Conservation (phyloP, 1,140 invertebrate species). For the Nylanderia fulva region DNA sequence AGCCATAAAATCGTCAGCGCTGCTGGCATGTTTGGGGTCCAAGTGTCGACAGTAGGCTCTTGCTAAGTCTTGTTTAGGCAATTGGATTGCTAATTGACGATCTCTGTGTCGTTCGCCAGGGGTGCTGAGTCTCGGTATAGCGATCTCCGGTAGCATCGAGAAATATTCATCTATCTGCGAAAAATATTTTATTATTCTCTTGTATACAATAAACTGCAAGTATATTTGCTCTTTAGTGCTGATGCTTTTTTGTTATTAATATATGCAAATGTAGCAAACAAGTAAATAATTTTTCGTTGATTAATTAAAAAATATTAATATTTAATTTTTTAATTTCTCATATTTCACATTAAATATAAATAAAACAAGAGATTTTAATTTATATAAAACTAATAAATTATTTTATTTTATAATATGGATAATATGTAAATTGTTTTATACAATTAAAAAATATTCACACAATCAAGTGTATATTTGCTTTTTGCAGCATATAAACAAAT, state of each 20-base stretch:
- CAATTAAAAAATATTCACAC: no score
- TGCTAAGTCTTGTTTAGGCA: slow-evolving; percentile 98
- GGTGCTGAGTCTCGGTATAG: slow-evolving; percentile 91
- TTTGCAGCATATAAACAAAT: no score
- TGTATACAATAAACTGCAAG: not conserved
- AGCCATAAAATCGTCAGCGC: slow-evolving; percentile 95
- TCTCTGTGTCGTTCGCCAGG: slow-evolving; percentile 92
- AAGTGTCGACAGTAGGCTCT: slow-evolving; percentile 95
- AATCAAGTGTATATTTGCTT: no score
- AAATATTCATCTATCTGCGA: slow-evolving; percentile 89
- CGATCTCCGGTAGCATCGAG: slow-evolving; percentile 90
- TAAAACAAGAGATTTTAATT: not conserved
- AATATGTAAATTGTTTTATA: not conserved
- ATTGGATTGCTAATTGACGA: slow-evolving; percentile 94
- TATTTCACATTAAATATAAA: not conserved
- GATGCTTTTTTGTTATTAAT: not conserved
- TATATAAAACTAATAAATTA: not conserved
- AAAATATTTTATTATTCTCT: not conserved
- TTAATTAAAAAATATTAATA: not conserved
- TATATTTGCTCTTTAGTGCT: not conserved
- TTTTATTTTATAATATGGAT: not conserved
- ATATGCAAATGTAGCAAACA: not conserved
- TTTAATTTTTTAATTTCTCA: not conserved
- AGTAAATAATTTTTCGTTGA: not conserved
- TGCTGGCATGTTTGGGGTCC: slow-evolving; percentile 90